These are phyloP conservation scores for Cerastis leucographa DNA, from an alignment of 2,888 invertebrate genomes.

Conservation along the genomic window DNA sequence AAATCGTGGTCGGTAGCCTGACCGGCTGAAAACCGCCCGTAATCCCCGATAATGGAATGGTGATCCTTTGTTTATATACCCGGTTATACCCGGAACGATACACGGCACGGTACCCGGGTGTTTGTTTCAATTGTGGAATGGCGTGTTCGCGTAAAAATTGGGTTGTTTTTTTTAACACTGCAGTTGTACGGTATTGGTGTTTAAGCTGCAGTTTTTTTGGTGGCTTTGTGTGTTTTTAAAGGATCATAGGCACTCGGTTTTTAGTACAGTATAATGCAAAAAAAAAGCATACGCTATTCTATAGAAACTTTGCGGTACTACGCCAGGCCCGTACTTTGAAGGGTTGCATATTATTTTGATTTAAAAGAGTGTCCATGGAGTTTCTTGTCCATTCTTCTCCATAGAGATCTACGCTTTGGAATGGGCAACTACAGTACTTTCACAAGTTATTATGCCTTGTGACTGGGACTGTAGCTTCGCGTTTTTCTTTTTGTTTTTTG, in stretches of 20 bases:
- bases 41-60: conserved; percentile 67
- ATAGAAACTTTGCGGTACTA: neutral
- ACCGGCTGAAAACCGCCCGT: conserved; percentile 51
- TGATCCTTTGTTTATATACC: conserved; percentile 63
- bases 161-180: neutral
- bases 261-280: neutral
- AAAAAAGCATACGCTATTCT: neutral
- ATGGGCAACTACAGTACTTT: too few relatives aligned
- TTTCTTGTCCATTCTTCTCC: too few relatives aligned
- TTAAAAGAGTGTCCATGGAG: too few relatives aligned
- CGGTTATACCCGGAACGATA: conserved; percentile 19
- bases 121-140: conserved; percentile 32
- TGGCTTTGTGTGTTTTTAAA: neutral
- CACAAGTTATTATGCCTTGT: too few relatives aligned
- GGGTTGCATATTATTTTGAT: too few relatives aligned
- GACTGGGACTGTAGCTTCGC: too few relatives aligned
- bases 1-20: conserved; percentile 32
- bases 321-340: neutral
- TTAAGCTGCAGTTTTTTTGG: neutral
- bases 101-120: neutral
- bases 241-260: neutral
- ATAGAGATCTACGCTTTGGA: too few relatives aligned
- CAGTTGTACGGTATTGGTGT: neutral
- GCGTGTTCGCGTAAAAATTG: neutral
- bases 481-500: too few relatives aligned